These are phyloP conservation scores for Leptopilina syphax DNA, from an alignment of 2,888 invertebrate species.

Conservation along the genomic window DNA sequence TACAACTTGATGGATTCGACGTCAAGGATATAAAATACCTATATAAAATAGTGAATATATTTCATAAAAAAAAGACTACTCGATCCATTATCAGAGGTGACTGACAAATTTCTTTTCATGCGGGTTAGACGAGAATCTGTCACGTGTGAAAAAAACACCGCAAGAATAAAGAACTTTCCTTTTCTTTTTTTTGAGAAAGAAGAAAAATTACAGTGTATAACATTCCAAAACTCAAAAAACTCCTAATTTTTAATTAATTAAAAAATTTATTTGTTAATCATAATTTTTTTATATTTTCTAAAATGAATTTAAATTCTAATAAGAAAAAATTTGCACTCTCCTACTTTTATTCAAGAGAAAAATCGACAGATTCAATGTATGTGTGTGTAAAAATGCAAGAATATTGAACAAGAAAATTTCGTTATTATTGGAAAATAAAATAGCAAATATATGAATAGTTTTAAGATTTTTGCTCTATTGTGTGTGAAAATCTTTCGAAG, in stretches of 20 bases:
- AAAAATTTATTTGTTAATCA: no score
- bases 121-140: neutral
- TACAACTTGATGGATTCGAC: neutral
- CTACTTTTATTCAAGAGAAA: no score
- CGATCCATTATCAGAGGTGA: neutral
- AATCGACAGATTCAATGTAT: no score
- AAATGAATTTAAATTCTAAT: no score
- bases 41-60: neutral
- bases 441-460: neutral
- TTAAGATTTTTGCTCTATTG: neutral
- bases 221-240: neutral
- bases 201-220: constrained; percentile 2
- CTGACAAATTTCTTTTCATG: neutral
- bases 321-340: no score
- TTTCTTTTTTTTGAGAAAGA: neutral
- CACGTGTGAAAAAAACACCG: neutral
- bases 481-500: neutral
- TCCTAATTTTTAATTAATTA: no score
- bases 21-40: neutral
- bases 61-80: neutral
- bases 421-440: constrained; percentile 4
- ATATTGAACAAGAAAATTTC: neutral
- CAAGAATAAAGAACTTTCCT: no score
- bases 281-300: no score
- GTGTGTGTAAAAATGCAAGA: no score